phyloP scores from a whole-genome alignment of 2,797 vertebrate species.

The Eleutherodactylus coqui region DNA sequence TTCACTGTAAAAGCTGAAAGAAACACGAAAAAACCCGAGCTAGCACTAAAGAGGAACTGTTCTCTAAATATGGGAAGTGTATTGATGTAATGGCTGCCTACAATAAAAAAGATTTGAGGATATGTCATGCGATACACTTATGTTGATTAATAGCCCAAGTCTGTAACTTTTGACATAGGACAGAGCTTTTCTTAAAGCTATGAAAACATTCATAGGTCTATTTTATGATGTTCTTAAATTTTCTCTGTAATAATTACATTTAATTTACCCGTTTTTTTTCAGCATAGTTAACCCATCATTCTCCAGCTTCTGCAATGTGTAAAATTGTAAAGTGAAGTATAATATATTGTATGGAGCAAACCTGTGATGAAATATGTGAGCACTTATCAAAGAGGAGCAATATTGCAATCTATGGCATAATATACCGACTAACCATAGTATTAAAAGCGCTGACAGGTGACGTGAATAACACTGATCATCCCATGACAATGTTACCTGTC shows the following conservation, averaged over 20 bases:
- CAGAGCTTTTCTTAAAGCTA: conserved; percentile 36
- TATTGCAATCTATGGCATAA: neutral
- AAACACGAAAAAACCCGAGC: neutral
- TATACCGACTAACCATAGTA: neutral
- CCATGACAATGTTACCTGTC: too few relatives aligned
- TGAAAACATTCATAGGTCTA: conserved; percentile 21
- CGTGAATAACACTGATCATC: too few relatives aligned
- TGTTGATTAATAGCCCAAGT: conserved; percentile 9
- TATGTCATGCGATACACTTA: conserved; percentile 15
- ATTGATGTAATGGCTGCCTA: conserved; percentile 1
- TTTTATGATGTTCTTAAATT: conserved; percentile 31
- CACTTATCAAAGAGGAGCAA: neutral
- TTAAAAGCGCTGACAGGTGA: neutral
- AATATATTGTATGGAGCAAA: conserved; percentile 15
- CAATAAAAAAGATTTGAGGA: conserved; percentile 23
- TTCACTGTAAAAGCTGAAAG: neutral
- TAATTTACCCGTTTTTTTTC: conserved; percentile 5
- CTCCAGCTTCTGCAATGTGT: neutral
- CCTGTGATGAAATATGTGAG: conserved; percentile 2
- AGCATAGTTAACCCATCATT: conserved; percentile 12
- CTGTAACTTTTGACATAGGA: conserved; percentile 33
- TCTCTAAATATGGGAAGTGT: conserved; percentile 18
- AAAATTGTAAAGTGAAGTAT: conserved; percentile 7
- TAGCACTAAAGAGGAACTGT: neutral
- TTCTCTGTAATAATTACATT: conserved; percentile 30